Evolutionary conservation across 2,797 vertebrate genomes (phyloP).

Genomic region (Takifugu ocellatus): DNA sequence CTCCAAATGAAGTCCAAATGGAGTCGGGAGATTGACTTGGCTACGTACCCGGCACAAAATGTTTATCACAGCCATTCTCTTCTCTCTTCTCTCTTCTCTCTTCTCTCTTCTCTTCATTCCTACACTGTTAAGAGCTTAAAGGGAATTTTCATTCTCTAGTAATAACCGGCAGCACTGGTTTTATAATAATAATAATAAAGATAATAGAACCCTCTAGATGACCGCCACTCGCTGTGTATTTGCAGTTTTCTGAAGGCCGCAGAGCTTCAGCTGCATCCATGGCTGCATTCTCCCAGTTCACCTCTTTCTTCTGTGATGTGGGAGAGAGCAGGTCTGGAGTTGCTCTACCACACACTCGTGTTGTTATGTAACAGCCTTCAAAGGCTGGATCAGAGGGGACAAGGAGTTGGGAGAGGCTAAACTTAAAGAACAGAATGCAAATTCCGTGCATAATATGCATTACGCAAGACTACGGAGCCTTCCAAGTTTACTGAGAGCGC

Average conservation of each 20-base stretch:
- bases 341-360: constrained; percentile 18
- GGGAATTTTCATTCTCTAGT: background rate
- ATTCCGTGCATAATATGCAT: constrained; percentile 28
- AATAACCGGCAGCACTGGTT: background rate
- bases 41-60: constrained; percentile 52
- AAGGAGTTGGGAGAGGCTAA: constrained; percentile 29
- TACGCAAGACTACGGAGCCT: constrained; percentile 4
- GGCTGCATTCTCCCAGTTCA: constrained; percentile 20
- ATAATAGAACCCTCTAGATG: background rate
- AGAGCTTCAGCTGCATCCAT: constrained; percentile 46
- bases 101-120: constrained; percentile 23
- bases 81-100: constrained; percentile 28
- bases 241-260: constrained; percentile 29
- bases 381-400: constrained; percentile 18
- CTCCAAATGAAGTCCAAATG: constrained; percentile 73
- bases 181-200: background rate
- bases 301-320: constrained; percentile 65
- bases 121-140: background rate
- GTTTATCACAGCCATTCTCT: constrained; percentile 46
- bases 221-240: constrained; percentile 13
- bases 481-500: background rate
- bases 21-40: constrained; percentile 67
- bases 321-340: constrained; percentile 51
- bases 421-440: constrained; percentile 25
- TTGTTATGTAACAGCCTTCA: background rate